Conservation (phyloP, 30 jellyfish, hydroid and myxozoan species). For the Mastigias papua region DNA sequence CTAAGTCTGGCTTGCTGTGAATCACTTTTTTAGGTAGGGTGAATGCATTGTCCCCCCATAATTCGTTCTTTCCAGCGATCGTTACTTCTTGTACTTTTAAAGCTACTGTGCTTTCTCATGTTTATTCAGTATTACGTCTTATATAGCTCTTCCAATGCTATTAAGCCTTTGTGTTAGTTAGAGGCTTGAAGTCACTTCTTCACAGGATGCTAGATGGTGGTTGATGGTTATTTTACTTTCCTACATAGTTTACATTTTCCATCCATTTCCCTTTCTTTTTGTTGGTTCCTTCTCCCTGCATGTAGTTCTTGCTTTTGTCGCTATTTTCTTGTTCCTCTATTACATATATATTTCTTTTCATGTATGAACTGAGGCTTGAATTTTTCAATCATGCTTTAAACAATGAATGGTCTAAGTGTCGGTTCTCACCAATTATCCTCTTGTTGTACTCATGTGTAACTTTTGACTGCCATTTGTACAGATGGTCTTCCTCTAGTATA, state of each 20-base stretch:
- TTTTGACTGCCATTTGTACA: not conserved
- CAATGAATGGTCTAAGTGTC: not conserved
- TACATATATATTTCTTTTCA: not conserved
- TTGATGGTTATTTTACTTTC: not conserved
- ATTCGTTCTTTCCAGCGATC: not conserved
- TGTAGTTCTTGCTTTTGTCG: not conserved
- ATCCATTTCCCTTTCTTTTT: not conserved
- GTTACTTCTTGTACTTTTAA: not conserved
- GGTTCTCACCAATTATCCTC: not conserved
- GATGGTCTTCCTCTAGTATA: not conserved
- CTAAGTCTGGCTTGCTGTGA: not conserved
- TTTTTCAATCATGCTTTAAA: not conserved
- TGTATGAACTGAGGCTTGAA: not conserved
- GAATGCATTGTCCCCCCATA: not conserved
- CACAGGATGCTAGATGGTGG: too few relatives aligned
- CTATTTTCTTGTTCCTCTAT: not conserved
- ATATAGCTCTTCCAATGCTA: not conserved
- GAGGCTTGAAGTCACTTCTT: not conserved
- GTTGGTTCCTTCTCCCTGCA: not conserved
- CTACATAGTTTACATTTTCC: not conserved
- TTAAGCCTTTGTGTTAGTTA: not conserved
- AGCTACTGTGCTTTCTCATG: not conserved
- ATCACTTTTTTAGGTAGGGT: not conserved
- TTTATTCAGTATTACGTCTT: not conserved
- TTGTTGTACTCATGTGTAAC: not conserved